Evolutionary conservation across 2,888 invertebrate species (phyloP), one percentile per base, ranked within the genome.

Genomic region (Amphipoea lucens): DNA sequence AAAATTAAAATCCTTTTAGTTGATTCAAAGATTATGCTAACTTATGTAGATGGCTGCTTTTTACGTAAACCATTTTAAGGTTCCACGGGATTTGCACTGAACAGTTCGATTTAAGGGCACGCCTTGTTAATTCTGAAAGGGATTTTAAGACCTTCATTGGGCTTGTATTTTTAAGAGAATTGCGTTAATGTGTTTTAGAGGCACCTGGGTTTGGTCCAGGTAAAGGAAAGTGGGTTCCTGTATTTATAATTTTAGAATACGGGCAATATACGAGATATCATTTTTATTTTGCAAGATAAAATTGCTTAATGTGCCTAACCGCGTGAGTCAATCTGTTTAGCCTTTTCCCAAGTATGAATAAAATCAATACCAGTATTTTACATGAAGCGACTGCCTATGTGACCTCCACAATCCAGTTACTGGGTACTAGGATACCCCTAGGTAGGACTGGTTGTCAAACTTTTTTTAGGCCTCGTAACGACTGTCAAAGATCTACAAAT

Each of bases 11-110:
- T 95, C 92, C 90, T 90, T 93, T 93, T 93, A 95, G 94, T 95
- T 94, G 91, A 95, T 95, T 94, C 94, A 93, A 93, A 96, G 94
- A 94, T 94, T 95, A 96, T 96, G 96, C 90, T 93, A 95, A 96
- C 90, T 93, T 94, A 96, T 96, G 95, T 91, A 95, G 93, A 96
- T 95, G 90, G 91, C 90, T 90, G 92, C 92, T 95, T 94, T 94
- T 94, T 92, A 89, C 89, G 79, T 87, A 88, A 90, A 91, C 91
- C 90, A 91, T 91, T 93, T 90, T 89, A 85, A 90, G 89, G 89
- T 88, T 85, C 83, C 80, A 36, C 66, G 74, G 76, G 75, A 78
- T 85, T 85, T 76, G 72, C 68, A 78, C 62, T 29, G 62, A 76
- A 75, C 68, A 65, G 80, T 90, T 89, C 83, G 82, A 87, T 88